Conservation (phyloP, 2,888 invertebrate species). For the Biston betularia region DNA sequence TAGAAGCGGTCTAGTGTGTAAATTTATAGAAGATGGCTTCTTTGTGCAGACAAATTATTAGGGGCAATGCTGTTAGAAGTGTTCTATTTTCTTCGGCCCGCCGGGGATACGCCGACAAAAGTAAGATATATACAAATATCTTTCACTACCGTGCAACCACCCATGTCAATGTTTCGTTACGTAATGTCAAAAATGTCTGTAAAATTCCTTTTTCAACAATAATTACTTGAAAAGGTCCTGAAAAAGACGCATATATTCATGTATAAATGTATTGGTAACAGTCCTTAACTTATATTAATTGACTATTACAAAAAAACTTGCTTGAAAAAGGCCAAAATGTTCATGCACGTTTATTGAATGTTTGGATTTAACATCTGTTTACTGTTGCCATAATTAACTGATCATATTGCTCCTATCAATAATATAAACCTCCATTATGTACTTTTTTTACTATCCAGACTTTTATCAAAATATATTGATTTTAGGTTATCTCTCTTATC, state of each 20-base stretch:
- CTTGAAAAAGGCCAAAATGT: background rate
- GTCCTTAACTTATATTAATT: background rate
- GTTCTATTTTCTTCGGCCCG: constrained; percentile 87
- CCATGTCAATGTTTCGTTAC: constrained; percentile 79
- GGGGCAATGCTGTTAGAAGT: constrained; percentile 88
- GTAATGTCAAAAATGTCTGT: constrained; percentile 77
- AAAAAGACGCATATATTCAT: constrained; percentile 14
- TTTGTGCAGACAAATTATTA: constrained; percentile 90
- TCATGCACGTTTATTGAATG: constrained; percentile 19
- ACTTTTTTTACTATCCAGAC: constrained; percentile 6
- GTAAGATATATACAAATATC: constrained; percentile 78
- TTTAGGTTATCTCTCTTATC: constrained; percentile 59
- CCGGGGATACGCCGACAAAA: constrained; percentile 87
- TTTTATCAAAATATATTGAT: constrained; percentile 22
- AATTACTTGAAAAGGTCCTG: constrained; percentile 10
- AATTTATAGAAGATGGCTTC: constrained; percentile 89
- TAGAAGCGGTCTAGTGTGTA: constrained; percentile 79
- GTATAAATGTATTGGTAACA: constrained; percentile 11
- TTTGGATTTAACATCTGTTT: constrained; percentile 25
- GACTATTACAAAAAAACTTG: background rate
- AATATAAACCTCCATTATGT: background rate
- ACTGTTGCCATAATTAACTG: constrained; percentile 1
- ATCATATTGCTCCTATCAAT: background rate
- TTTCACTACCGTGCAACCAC: constrained; percentile 47
- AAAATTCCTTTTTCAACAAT: constrained; percentile 19